Evolutionary conservation across 2,113 vertebrate species (phyloP).

Genomic region (Scopus umbretta): DNA sequence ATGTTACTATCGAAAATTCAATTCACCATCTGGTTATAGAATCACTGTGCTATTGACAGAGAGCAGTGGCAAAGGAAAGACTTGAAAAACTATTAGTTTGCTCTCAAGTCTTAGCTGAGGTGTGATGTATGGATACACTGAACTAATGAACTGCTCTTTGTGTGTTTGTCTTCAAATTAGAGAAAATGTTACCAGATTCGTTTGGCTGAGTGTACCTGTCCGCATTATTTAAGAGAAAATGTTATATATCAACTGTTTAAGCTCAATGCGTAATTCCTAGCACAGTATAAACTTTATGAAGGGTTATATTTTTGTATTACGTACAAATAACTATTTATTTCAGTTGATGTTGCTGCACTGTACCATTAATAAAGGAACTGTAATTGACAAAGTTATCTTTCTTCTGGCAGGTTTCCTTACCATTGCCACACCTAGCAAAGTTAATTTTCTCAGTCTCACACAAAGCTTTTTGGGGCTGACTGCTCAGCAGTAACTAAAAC

Average conservation of each 20-base stretch:
- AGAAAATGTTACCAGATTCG: neutral
- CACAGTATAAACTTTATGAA: neutral
- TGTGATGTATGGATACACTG: neutral
- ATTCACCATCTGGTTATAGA: neutral
- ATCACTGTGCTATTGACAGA: neutral
- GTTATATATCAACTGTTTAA: neutral
- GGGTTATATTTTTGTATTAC: slow-evolving; percentile 58
- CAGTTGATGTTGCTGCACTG: neutral
- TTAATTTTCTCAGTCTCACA: neutral
- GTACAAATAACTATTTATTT: neutral
- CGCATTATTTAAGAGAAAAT: neutral
- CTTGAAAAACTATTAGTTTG: neutral
- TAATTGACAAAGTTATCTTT: neutral
- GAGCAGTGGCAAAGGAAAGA: neutral
- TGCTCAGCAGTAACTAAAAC: no score
- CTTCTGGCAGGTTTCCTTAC: neutral
- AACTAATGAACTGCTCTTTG: neutral
- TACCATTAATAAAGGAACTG: slow-evolving; percentile 24
- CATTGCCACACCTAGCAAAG: neutral
- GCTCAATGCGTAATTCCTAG: neutral
- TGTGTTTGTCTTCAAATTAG: neutral
- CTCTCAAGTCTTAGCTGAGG: neutral
- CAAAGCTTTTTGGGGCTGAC: neutral
- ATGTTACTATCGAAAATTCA: neutral
- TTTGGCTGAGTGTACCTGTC: neutral